Percentiles rank a stretch among this genome's conserved stretches.
Conservation (phyloP, 2,888 invertebrate genomes). For the Torymus auratus region DNA sequence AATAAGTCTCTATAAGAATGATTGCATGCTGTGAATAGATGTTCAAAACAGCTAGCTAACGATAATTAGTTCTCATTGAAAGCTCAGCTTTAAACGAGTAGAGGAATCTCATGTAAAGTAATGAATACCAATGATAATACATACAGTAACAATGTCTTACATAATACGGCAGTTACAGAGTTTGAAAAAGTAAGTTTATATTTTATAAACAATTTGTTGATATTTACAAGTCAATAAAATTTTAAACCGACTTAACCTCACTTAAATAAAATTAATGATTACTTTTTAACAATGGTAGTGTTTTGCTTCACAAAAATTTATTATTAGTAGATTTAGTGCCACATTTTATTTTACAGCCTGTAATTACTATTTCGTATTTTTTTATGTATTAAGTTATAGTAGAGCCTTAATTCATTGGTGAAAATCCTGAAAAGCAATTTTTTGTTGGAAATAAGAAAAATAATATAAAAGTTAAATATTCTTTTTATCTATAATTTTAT, state of each 20-base stretch:
- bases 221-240: constrained; percentile 45
- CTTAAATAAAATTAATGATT: constrained; percentile 39
- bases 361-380: constrained; percentile 26
- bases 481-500: neutral
- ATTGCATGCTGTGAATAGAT: constrained; percentile 28
- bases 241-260: constrained; percentile 24
- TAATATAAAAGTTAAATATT: neutral
- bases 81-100: constrained; percentile 12
- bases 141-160: constrained; percentile 30
- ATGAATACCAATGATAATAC: constrained; percentile 30
- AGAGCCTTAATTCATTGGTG: constrained; percentile 9
- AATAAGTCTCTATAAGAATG: constrained; percentile 38
- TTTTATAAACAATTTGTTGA: constrained; percentile 19
- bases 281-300: constrained; percentile 33
- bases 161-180: constrained; percentile 36
- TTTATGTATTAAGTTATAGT: neutral
- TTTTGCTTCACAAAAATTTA: constrained; percentile 14
- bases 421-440: constrained; percentile 6
- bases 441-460: constrained; percentile 19
- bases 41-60: constrained; percentile 9
- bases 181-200: constrained; percentile 28
- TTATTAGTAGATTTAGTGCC: constrained; percentile 42
- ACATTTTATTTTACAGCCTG: constrained; percentile 46
- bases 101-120: neutral
- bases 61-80: constrained; percentile 25